phyloP scores from a whole-genome alignment of 2,888 invertebrate species.

The Stictocephala bisonia region DNA sequence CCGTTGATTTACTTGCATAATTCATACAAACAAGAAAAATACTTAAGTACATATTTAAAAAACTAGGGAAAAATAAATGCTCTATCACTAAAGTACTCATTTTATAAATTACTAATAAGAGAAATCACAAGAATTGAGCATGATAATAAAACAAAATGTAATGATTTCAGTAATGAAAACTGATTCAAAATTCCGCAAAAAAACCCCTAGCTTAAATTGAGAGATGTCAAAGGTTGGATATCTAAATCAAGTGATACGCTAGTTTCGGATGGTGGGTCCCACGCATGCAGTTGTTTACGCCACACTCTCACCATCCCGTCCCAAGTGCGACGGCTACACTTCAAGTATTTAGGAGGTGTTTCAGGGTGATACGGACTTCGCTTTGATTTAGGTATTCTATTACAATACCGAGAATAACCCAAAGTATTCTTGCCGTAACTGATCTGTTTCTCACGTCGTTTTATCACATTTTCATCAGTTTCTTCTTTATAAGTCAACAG shows the following conservation, averaged over 20 bases:
- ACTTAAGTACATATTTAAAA: too few relatives aligned
- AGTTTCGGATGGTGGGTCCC: conserved; percentile 67
- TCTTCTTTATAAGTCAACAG: conserved; percentile 65
- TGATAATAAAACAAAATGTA: too few relatives aligned
- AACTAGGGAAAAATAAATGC: too few relatives aligned
- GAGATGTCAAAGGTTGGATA: conserved; percentile 24
- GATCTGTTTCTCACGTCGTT: conserved; percentile 89
- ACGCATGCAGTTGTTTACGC: conserved; percentile 85
- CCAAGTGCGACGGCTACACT: conserved; percentile 93
- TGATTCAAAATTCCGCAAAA: too few relatives aligned
- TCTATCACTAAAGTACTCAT: too few relatives aligned
- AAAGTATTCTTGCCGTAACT: conserved; percentile 94
- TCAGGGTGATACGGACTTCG: conserved; percentile 80
- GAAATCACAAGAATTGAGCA: too few relatives aligned
- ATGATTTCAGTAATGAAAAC: too few relatives aligned
- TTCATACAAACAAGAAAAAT: too few relatives aligned
- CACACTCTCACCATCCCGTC: conserved; percentile 88
- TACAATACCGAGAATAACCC: conserved; percentile 82
- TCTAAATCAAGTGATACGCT: neutral
- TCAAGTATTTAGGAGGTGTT: conserved; percentile 88
- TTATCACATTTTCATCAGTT: conserved; percentile 76
- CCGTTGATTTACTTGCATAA: too few relatives aligned
- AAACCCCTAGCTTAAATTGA: too few relatives aligned
- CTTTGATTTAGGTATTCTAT: conserved; percentile 75
- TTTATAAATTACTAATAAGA: too few relatives aligned